A percentile compares a stretch with the other conserved stretches of the same genome.
Conservation (phyloP, 2,797 vertebrate species). For the Phataginus tricuspis region DNA sequence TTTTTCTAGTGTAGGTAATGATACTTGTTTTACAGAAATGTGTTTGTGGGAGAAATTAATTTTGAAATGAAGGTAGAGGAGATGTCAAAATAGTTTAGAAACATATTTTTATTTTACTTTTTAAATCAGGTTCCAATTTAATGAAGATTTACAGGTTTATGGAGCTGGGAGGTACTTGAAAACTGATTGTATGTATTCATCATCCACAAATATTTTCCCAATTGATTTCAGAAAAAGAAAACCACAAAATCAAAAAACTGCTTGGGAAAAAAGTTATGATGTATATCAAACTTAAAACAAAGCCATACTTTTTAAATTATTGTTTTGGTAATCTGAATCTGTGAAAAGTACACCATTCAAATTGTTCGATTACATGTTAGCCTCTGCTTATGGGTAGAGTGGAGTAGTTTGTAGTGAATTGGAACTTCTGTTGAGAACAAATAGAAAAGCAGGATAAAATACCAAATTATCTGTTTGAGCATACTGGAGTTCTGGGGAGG, state of each 20-base stretch:
- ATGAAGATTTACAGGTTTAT: constrained; percentile 55
- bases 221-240: constrained; percentile 19
- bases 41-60: constrained; percentile 39
- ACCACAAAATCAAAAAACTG: background rate
- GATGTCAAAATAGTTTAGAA: constrained; percentile 43
- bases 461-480: background rate
- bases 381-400: background rate
- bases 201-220: background rate
- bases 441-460: background rate
- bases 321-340: background rate
- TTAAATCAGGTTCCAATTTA: constrained; percentile 58
- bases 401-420: background rate
- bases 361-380: background rate
- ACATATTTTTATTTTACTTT: constrained; percentile 6
- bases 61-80: constrained; percentile 46
- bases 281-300: constrained; percentile 20
- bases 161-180: constrained; percentile 34
- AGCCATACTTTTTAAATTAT: background rate
- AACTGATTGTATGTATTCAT: constrained; percentile 21
- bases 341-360: constrained; percentile 33
- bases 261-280: background rate
- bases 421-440: background rate
- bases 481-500: background rate
- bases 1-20: constrained; percentile 18
- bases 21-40: constrained; percentile 47